A percentile compares a stretch with the other conserved stretches of the same genome.
Conservation (phyloP, 1,140 invertebrate genomes). For the Temnothorax curvispinosus region DNA sequence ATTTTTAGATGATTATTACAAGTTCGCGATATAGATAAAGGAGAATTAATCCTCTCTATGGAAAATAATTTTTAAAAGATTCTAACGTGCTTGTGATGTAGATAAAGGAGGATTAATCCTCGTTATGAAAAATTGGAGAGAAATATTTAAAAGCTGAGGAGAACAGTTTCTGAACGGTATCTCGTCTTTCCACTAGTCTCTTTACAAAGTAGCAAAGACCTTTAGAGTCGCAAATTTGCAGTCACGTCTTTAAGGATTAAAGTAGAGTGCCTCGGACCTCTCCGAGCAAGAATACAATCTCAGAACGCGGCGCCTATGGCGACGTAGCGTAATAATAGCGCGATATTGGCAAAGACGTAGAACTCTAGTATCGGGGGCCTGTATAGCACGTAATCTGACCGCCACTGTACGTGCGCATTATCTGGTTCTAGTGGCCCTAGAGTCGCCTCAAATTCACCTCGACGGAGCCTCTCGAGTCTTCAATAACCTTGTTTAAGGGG, state of each 20-base stretch:
- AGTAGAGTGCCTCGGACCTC: neutral
- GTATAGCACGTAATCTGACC: constrained; percentile 56
- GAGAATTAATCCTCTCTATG: neutral
- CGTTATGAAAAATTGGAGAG: neutral
- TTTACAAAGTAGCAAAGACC: neutral
- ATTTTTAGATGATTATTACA: neutral
- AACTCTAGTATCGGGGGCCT: constrained; percentile 49
- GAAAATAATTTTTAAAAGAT: neutral
- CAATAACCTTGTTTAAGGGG: constrained; percentile 62
- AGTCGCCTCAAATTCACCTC: constrained; percentile 55
- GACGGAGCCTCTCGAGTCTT: constrained; percentile 57
- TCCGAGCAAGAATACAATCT: constrained; percentile 1
- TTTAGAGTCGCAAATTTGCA: neutral
- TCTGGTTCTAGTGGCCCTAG: constrained; percentile 54
- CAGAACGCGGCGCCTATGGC: constrained; percentile 45
- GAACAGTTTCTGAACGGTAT: neutral
- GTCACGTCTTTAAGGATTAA: neutral
- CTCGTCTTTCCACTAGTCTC: neutral
- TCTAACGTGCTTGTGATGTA: neutral
- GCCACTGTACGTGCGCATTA: constrained; percentile 48
- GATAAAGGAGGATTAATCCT: neutral
- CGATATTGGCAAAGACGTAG: constrained; percentile 61
- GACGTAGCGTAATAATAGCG: constrained; percentile 48
- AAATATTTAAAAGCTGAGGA: constrained; percentile 13
- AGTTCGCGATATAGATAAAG: neutral